Conservation (phyloP, 2,797 vertebrate species). For the Anisognathus igniventris region DNA sequence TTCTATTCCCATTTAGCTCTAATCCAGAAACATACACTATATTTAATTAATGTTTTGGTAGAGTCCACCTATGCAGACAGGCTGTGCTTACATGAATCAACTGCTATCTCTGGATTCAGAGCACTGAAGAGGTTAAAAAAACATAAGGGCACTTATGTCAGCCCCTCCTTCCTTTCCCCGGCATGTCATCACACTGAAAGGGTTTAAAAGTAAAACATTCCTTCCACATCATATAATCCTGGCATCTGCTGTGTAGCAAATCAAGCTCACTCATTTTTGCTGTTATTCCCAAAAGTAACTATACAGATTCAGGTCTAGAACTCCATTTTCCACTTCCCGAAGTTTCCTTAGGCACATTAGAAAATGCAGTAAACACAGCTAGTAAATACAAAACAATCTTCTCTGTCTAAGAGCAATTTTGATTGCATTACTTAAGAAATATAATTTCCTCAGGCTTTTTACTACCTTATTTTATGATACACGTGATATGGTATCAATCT, state of each 20-base stretch:
- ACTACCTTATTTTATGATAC: slow-evolving; percentile 37
- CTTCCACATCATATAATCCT: slow-evolving; percentile 64
- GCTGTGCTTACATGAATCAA: neutral
- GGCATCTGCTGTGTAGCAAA: slow-evolving; percentile 64
- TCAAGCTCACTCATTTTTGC: slow-evolving; percentile 55
- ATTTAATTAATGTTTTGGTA: slow-evolving; percentile 24
- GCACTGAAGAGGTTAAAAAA: slow-evolving; percentile 53
- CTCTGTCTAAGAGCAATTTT: slow-evolving; percentile 44
- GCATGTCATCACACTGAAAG: slow-evolving; percentile 48
- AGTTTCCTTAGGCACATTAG: slow-evolving; percentile 39
- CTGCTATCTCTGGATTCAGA: neutral
- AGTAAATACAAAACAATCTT: slow-evolving; percentile 56
- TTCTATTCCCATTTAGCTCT: slow-evolving; percentile 1
- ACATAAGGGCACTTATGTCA: neutral
- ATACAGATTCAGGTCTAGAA: slow-evolving; percentile 24
- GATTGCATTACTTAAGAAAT: slow-evolving; percentile 49
- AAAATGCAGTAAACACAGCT: slow-evolving; percentile 15
- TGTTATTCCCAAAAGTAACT: slow-evolving; percentile 68
- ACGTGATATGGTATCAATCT: neutral
- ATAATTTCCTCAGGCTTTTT: slow-evolving; percentile 51
- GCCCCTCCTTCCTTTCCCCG: slow-evolving; percentile 11
- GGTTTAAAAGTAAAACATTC: slow-evolving; percentile 67
- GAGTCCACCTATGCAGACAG: neutral
- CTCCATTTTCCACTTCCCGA: slow-evolving; percentile 56
- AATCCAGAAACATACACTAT: neutral